Evolutionary conservation across 1,140 invertebrate genomes (phyloP).

Genomic region (Meloidogyne floridensis): DNA sequence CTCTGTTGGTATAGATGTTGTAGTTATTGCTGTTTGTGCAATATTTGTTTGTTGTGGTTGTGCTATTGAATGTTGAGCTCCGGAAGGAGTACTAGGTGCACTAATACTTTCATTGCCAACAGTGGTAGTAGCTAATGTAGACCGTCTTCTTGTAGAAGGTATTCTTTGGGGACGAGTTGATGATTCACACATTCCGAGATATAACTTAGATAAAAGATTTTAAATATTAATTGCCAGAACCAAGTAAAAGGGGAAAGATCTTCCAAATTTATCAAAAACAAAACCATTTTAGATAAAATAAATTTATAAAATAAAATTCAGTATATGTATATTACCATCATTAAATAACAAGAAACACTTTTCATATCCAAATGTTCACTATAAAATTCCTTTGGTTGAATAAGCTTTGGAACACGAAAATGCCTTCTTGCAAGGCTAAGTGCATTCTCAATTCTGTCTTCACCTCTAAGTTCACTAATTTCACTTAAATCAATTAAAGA

Average conservation of each 20-base stretch:
- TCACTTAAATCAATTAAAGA: slow-evolving; percentile 52
- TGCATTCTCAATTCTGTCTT: slow-evolving; percentile 59
- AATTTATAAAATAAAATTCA: not conserved
- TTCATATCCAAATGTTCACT: slow-evolving; percentile 61
- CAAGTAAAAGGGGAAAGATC: too few species aligned
- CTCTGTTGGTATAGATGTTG: not conserved
- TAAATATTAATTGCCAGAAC: not conserved
- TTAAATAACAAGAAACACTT: slow-evolving; percentile 58
- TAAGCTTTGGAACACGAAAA: slow-evolving; percentile 53
- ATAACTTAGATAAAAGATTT: slow-evolving; percentile 15
- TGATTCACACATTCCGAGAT: slow-evolving; percentile 29
- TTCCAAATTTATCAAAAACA: too few species aligned
- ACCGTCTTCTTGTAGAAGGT: slow-evolving; percentile 10
- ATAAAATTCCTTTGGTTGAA: slow-evolving; percentile 56
- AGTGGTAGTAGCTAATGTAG: slow-evolving; percentile 7
- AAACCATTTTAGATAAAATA: not conserved
- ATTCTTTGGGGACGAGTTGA: slow-evolving; percentile 5
- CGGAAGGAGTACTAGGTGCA: slow-evolving; percentile 5
- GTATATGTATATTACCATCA: slow-evolving; percentile 32
- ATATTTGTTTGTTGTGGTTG: not conserved
- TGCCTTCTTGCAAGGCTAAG: slow-evolving; percentile 53
- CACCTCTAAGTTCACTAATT: slow-evolving; percentile 54
- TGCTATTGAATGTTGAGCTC: not conserved
- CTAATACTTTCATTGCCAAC: not conserved
- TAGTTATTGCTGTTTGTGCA: not conserved